These are phyloP conservation scores for Apis mellifera DNA, from an alignment of 1,140 invertebrate species.

Conservation along the genomic window Amel_HAv3.1 CM009931.2:21907501-21908000, in stretches of 20 bases:
- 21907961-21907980: not conserved
- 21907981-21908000: not conserved
- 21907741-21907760: not conserved
- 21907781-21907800: not conserved
- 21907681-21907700: slow-evolving; percentile 36
- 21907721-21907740: slow-evolving; percentile 21
- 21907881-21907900: not conserved
- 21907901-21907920: not conserved
- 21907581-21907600: slow-evolving; percentile 54
- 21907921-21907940: not conserved
- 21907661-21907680: slow-evolving; percentile 29
- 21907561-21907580: slow-evolving; percentile 60
- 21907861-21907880: not conserved
- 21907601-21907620: slow-evolving; percentile 49
- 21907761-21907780: not conserved
- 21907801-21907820: not conserved
- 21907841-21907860: too few species aligned
- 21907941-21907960: not conserved
- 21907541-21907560: slow-evolving; percentile 41
- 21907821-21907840: too few species aligned
- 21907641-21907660: slow-evolving; percentile 57
- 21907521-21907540: slow-evolving; percentile 9
- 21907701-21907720: not conserved
- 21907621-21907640: slow-evolving; percentile 62
- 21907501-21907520: slow-evolving; percentile 51